phyloP scores from a whole-genome alignment of 2,113 vertebrate species.

The Charadrius vociferus region DNA sequence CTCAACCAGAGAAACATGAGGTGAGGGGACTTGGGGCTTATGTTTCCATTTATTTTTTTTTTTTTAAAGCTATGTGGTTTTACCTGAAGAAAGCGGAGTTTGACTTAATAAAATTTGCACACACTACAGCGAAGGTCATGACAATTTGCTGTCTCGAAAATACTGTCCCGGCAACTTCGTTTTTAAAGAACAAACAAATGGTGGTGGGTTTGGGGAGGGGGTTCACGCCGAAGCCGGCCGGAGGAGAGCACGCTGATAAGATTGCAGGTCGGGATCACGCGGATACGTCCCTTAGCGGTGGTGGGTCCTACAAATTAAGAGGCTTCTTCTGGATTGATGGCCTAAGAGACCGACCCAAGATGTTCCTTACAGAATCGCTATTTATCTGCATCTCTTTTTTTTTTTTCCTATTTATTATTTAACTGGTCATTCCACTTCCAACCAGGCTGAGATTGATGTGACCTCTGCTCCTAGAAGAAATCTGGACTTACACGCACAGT shows the following conservation, averaged over 20 bases:
- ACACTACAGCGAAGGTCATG: conserved; percentile 49
- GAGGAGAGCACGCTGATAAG: background rate
- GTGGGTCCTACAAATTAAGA: background rate
- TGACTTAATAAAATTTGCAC: conserved; percentile 76
- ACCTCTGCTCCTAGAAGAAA: conserved; percentile 66
- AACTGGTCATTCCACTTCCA: conserved; percentile 74
- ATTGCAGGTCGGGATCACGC: background rate
- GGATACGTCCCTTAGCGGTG: background rate
- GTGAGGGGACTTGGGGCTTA: conserved; percentile 63
- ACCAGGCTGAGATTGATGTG: conserved; percentile 63
- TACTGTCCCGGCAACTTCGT: conserved; percentile 45
- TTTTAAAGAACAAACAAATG: conserved; percentile 46
- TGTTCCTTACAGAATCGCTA: conserved; percentile 51
- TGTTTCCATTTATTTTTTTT: conserved; percentile 74
- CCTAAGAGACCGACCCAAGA: background rate
- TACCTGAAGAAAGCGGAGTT: conserved; percentile 71
- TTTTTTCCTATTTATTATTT: conserved; percentile 77
- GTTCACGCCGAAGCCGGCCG: background rate
- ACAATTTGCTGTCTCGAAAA: conserved; percentile 64
- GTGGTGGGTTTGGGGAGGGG: conserved; percentile 8
- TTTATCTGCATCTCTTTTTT: conserved; percentile 51
- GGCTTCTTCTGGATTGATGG: background rate
- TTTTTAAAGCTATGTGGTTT: conserved; percentile 73
- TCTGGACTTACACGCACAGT: conserved; percentile 69
- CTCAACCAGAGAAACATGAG: conserved; percentile 73